Conservation (phyloP, 2,797 vertebrate genomes). For the Manis pentadactyla region DNA sequence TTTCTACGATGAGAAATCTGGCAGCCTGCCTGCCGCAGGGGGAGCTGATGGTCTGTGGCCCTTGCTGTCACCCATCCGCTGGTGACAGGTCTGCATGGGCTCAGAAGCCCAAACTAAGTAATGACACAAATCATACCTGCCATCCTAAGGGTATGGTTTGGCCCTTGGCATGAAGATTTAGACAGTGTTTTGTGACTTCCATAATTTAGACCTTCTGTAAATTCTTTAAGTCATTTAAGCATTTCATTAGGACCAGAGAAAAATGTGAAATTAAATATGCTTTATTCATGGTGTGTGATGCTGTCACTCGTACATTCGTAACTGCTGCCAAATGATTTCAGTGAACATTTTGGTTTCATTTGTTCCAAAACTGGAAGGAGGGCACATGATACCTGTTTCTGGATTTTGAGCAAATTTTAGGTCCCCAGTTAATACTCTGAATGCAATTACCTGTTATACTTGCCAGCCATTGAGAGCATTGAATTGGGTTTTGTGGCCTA, state of each 20-base stretch:
- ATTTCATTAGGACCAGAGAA: neutral
- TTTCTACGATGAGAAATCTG: neutral
- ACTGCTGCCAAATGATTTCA: neutral
- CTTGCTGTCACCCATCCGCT: neutral
- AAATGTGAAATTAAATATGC: neutral
- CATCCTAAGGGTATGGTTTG: neutral
- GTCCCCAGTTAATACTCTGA: neutral
- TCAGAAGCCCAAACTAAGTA: neutral
- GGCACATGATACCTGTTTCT: neutral
- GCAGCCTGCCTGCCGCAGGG: accelerated
- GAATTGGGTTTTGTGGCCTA: neutral
- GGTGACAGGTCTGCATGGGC: neutral
- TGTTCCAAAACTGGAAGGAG: conserved; percentile 20
- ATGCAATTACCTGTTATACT: neutral
- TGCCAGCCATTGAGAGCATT: neutral
- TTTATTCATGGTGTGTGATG: neutral
- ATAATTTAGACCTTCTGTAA: neutral
- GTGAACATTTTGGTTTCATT: neutral
- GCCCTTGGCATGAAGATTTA: neutral
- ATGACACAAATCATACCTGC: neutral
- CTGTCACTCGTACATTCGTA: neutral
- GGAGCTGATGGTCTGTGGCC: neutral
- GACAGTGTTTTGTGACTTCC: neutral
- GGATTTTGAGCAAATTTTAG: neutral
- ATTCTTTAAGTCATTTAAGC: neutral